Evolutionary conservation across 2,113 vertebrate species (phyloP), one percentile per base, ranked within the genome.

Genomic region (Stegostoma tigrinum): DNA sequence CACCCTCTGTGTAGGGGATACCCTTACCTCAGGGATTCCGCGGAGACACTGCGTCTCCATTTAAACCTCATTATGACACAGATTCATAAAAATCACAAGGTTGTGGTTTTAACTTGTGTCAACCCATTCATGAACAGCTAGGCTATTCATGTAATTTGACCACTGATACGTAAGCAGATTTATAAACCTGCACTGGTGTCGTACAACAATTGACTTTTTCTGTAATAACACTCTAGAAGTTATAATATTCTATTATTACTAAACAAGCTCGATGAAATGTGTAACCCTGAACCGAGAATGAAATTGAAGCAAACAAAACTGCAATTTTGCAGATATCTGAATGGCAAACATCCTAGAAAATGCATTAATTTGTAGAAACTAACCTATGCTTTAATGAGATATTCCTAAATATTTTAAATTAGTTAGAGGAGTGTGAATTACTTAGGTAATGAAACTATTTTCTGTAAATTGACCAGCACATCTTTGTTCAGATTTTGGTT

Each of bases 11-110:
- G 96, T 96, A 97, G 97, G 98, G 98, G 97, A 98, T 98, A 97
- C 98, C 98, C 97, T 96, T 96, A 97, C 98, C 97, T 96, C 95
- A 97, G 97, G 96, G 97, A 98, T 97, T 97, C 97, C 96, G 96
- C 96, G 98, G 97, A 98, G 98, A 98, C 98, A 98, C 97, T 83
- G 96, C 98, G 98, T 98, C 98, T 98, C 98, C 98, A 97, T 97
- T 98, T 97, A 98, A 97, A 98, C 98, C 98, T 98, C 97, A 98
- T 97, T 97, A 98, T 98, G 98, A 98, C 98, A 98, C 98, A 98
- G 98, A 97, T 98, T 98, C 98, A 97, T 98, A 98, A 98, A 98
- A 97, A 97, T 98, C 97, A 97, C 97, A 97, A 97, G 97, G 97
- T 97, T 98, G 98, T 52, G 98, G 98, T 98, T 98, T 97, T 96